Percentiles rank a stretch among this genome's conserved stretches.
Conservation (phyloP, 2,797 vertebrate species). For the Xiphophorus birchmanni region DNA sequence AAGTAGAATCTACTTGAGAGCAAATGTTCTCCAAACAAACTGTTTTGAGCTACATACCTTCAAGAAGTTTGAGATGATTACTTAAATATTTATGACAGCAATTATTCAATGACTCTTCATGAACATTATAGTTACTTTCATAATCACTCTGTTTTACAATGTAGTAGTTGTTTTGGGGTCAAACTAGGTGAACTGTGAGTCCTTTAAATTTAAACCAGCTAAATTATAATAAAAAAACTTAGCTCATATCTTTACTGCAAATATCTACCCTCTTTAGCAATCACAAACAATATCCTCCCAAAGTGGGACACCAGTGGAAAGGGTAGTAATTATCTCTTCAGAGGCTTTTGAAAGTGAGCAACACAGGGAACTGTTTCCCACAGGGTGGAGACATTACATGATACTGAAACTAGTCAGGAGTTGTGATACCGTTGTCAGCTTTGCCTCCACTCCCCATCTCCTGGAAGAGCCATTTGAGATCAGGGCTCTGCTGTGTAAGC, state of each 20-base stretch:
- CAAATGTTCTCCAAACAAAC: background rate
- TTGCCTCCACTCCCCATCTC: slow-evolving; percentile 7
- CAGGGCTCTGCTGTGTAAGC: background rate
- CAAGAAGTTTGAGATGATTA: background rate
- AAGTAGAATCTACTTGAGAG: background rate
- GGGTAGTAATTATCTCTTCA: slow-evolving; percentile 48
- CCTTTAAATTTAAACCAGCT: background rate
- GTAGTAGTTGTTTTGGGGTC: background rate
- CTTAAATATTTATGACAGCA: background rate
- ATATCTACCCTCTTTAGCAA: slow-evolving; percentile 34
- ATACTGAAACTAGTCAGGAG: slow-evolving; percentile 33
- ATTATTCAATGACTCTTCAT: background rate
- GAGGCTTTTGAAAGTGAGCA: slow-evolving; percentile 34
- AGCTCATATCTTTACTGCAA: slow-evolving; percentile 21
- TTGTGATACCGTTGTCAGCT: slow-evolving; percentile 41
- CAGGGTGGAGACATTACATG: slow-evolving; percentile 7
- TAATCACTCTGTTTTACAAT: background rate
- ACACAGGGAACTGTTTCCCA: slow-evolving; percentile 23
- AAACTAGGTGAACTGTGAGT: background rate
- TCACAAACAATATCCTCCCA: slow-evolving; percentile 41
- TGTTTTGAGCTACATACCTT: background rate
- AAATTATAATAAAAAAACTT: background rate
- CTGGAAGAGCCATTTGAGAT: slow-evolving; percentile 42
- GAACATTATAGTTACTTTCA: background rate
- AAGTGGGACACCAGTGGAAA: slow-evolving; percentile 18